Conservation (phyloP, 2,113 vertebrate species). For the Axis porcinus region DNA sequence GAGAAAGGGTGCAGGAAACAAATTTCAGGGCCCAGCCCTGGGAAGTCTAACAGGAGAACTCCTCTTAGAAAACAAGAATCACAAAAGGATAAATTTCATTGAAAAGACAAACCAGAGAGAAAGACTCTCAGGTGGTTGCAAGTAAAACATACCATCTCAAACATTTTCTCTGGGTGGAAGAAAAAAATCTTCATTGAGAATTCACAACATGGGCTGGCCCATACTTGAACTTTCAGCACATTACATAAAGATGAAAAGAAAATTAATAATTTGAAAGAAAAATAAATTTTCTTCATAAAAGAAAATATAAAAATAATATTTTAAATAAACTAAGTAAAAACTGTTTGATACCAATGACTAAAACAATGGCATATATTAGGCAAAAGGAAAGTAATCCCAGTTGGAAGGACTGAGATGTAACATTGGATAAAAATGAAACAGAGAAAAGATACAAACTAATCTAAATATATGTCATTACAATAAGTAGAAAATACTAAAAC, state of each 20-base stretch:
- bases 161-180: not conserved
- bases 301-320: not conserved
- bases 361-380: not conserved
- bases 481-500: not conserved
- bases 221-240: not conserved
- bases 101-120: not conserved
- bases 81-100: not conserved
- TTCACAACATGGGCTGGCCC: not conserved
- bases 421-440: not conserved
- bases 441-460: not conserved
- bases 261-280: not conserved
- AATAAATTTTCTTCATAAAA: not conserved
- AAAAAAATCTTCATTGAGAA: not conserved
- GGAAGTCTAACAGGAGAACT: not conserved
- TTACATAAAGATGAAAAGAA: not conserved
- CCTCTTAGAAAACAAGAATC: not conserved
- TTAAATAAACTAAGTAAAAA: not conserved
- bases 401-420: not conserved
- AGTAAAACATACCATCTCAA: not conserved
- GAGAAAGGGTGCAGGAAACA: not conserved
- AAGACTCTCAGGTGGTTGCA: not conserved
- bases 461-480: not conserved
- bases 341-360: not conserved
- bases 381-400: not conserved
- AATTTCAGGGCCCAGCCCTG: not conserved